Conservation (phyloP, 2,113 vertebrate species). For the Elephantulus edwardii region DNA sequence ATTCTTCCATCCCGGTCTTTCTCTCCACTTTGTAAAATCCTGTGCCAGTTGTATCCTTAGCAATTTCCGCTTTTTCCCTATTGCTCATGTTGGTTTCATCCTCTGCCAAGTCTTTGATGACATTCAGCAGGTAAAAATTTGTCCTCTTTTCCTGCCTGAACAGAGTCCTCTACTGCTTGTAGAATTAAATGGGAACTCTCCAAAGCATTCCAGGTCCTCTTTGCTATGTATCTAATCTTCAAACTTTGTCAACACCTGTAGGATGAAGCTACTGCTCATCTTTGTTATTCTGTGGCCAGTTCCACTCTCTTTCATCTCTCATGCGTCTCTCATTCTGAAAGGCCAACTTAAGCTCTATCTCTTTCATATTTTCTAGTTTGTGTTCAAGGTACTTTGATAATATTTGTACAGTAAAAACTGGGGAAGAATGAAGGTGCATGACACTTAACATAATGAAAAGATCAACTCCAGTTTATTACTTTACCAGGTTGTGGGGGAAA, state of each 20-base stretch:
- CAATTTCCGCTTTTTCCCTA: conserved; percentile 52
- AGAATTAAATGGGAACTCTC: background rate
- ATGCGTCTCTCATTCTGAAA: background rate
- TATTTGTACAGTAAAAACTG: background rate
- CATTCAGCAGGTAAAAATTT: conserved; percentile 51
- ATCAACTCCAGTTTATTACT: background rate
- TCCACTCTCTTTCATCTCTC: background rate
- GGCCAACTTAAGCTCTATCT: background rate
- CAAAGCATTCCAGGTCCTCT: background rate
- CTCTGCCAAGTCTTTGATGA: conserved; percentile 44
- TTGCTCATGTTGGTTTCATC: background rate
- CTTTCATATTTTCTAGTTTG: background rate
- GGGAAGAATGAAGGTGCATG: background rate
- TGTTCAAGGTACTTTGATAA: background rate
- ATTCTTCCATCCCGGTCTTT: background rate
- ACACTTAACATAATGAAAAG: background rate
- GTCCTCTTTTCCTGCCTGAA: conserved; percentile 38
- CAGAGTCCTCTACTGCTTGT: background rate
- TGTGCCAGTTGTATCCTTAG: background rate
- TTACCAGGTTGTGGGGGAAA: background rate
- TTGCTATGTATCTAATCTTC: background rate
- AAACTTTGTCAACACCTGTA: background rate
- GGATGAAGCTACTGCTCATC: background rate
- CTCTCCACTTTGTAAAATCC: background rate
- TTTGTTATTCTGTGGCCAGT: rapidly evolving